Base-by-base conservation (phyloP, 2,113 vertebrate genomes). In the Patagioenas fasciata region DNA sequence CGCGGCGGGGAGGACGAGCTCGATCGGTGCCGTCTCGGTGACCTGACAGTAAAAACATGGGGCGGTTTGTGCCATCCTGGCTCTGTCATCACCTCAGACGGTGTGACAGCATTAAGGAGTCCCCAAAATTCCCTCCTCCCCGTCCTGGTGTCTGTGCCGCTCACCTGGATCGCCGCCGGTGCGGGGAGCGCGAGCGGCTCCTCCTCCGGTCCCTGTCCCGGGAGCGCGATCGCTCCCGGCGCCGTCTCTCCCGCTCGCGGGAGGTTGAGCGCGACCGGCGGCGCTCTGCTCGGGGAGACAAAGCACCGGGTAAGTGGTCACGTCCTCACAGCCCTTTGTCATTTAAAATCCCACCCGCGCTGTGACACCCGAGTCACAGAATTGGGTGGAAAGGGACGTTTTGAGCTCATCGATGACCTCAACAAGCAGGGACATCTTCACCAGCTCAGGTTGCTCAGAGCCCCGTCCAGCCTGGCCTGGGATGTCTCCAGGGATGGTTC, bases 121-220 rank as follows among this genome's bases (percentile, higher is more conserved):
- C 24, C 38, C 44, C 62, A 3, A 48, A 4, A 5, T 5, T 3
- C 2, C 10, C 17, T 25, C 17, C 47, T 6, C 12, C 20, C 48
- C 48, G 12, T 50, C 48, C 21, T 21, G 48, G 48, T 50, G 48
- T 23, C 21, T 15, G 24, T 38, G 10, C 10, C 51, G 34, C 96
- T 98, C 80, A 99, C 99, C 99, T 99, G 83, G 99, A 99, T 5
- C 99, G 98, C 16, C 99, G 97, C 86, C 99, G 97, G 96, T 99
- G 99, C 0, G 99, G 99, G 31, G 99, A 99, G 8, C 99, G 98
- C 2, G 99, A 99, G 6, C 99, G 99, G 75, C 98, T 99, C 82
- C 99, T 97, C 42, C 99, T 98, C 7, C 99, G 96, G 16, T 99
- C 99, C 88, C 99, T 97, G 65, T 99, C 99, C 24, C 99, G 97